These are phyloP conservation scores for Corapipo altera DNA, from an alignment of 2,113 vertebrate species.

Conservation along the genomic window DNA sequence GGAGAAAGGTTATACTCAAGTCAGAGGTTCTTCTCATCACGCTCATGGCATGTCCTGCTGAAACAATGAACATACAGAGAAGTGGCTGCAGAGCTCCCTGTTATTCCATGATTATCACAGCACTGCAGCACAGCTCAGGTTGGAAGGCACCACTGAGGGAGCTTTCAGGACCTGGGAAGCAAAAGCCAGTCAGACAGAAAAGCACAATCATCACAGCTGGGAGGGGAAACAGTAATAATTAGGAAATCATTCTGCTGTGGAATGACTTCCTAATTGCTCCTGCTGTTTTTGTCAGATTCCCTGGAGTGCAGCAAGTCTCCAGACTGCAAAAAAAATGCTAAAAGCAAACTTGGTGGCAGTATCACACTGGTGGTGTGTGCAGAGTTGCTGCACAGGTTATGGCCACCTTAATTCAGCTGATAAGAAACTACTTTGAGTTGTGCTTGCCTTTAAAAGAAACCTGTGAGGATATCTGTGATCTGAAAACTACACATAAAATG, in stretches of 20 bases:
- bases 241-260: not conserved
- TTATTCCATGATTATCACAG: not conserved
- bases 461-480: not conserved
- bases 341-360: not conserved
- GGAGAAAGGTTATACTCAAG: not conserved
- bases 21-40: not conserved
- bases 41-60: not conserved
- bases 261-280: not conserved
- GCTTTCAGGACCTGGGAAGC: not conserved
- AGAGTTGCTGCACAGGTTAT: not conserved
- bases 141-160: fast-evolving
- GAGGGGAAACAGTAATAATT: not conserved
- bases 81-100: not conserved
- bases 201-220: not conserved
- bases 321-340: not conserved
- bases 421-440: not conserved
- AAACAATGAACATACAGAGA: not conserved
- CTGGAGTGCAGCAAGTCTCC: not conserved
- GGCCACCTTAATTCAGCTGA: not conserved
- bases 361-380: not conserved
- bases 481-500: not conserved
- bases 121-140: not conserved
- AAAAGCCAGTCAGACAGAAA: not conserved
- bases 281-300: not conserved
- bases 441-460: not conserved